These are phyloP conservation scores for Eumerus sabulonum DNA, from an alignment of 2,888 invertebrate species.

Conservation along the genomic window DNA sequence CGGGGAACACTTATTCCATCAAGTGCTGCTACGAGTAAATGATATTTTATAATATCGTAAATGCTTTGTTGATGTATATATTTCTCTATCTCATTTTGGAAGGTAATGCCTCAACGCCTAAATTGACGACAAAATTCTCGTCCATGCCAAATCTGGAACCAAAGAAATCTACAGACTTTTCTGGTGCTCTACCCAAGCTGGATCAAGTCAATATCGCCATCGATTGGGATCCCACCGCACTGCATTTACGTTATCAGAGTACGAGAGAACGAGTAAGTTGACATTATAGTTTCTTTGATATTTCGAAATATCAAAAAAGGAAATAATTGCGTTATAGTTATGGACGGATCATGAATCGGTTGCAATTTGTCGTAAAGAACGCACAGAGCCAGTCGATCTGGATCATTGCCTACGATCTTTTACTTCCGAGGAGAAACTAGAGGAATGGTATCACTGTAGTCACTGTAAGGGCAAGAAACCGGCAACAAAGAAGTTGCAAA, in stretches of 20 bases:
- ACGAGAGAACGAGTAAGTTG: conserved; percentile 84
- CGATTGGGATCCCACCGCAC: conserved; percentile 96
- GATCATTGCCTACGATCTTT: conserved; percentile 92
- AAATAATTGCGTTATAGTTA: conserved; percentile 80
- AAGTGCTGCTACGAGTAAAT: conserved; percentile 73
- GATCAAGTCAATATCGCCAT: conserved; percentile 84
- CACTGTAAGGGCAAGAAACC: conserved; percentile 90
- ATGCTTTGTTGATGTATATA: background rate
- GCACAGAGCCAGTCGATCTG: conserved; percentile 90
- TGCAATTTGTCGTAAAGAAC: conserved; percentile 83
- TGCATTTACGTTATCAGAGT: conserved; percentile 92
- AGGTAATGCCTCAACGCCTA: conserved; percentile 75
- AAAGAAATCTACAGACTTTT: conserved; percentile 72
- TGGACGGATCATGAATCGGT: conserved; percentile 89
- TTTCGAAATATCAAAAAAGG: no score
- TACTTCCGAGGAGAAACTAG: conserved; percentile 91
- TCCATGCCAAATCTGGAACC: conserved; percentile 76
- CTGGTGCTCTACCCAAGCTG: conserved; percentile 71
- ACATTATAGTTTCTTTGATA: background rate
- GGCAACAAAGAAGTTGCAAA: conserved; percentile 93
- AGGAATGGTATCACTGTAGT: conserved; percentile 91
- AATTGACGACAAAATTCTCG: conserved; percentile 74
- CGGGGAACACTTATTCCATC: conserved; percentile 75
- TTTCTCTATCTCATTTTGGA: background rate
- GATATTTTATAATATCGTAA: background rate